Base-by-base conservation (phyloP, 2,888 invertebrate species). In the Mythimna lalbum region DNA sequence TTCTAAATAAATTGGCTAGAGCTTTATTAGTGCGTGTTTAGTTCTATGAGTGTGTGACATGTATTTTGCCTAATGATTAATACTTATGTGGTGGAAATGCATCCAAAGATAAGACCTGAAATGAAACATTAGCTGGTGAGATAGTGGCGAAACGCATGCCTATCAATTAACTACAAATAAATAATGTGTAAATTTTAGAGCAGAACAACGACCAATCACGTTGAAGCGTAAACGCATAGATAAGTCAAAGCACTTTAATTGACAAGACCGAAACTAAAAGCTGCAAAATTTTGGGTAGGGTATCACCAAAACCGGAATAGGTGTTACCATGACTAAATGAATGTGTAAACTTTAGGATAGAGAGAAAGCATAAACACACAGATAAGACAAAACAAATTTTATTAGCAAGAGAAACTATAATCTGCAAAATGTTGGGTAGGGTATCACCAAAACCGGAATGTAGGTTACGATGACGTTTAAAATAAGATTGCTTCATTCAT, bases 91-190 rank as follows among this genome's bases (percentile, higher is more conserved):
- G 2, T 33, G 23, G 9, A 55, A 27, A 73, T 63, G 9, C 17
- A 50, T 31, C 6, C 17, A 36, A 55, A 33, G 47, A 67, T 47
- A 27, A 21, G 43, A 43, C 33, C 50, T 66, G 17, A n/a, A 50
- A 65, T 36, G 1, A 49, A 63, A n/a, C 31, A 23, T 57, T 33
- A 57, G 50, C n/a, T 19, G 43, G 17, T 43, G 17, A 43, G 43
- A 43, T 6, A 43, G 19, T 43, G 43, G 43, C 6, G 17, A 43
- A 43, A 43, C 43, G 17, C 19, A 17, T 17, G 43, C 17, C 17
- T 43, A 17, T 6, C 17, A 43, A 43, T 43, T 17, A 5, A 43
- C 43, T 43, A 43, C 1, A 19, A 43, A 4, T 23, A 17, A 17
- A 31, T 4, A 49, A 12, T 55, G 19, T 6, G 43, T 10, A 9